phyloP scores from a whole-genome alignment of 2,113 vertebrate genomes.

The Sakesphorus luctuosus region DNA sequence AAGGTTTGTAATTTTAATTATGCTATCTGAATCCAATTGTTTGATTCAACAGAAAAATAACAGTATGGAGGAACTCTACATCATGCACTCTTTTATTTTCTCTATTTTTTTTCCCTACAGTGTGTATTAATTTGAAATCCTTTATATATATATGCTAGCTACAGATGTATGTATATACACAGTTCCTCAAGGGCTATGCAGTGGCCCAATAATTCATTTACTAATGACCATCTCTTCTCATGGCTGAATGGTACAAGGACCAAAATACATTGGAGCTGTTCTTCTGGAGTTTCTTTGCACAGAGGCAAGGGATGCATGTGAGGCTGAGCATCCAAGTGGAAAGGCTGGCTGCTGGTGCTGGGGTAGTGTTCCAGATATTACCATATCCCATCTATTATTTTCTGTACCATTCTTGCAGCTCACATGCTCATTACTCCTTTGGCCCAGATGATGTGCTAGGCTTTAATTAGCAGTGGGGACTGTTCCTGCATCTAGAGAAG shows the following conservation, averaged over 20 bases:
- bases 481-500: not conserved
- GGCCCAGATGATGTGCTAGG: not conserved
- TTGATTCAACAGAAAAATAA: conserved; percentile 48
- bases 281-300: not conserved
- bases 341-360: not conserved
- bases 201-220: not conserved
- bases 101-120: not conserved
- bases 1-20: conserved; percentile 75
- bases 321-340: not conserved
- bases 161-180: not conserved
- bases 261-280: not conserved
- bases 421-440: not conserved
- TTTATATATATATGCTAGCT: not conserved
- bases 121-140: not conserved
- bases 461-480: not conserved
- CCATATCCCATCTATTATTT: not conserved
- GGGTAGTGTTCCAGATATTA: not conserved
- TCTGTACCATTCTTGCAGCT: not conserved
- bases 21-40: conserved; percentile 6
- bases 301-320: not conserved
- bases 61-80: not conserved
- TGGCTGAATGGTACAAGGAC: not conserved
- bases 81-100: not conserved
- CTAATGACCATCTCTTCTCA: not conserved
- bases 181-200: not conserved